Percentiles rank a stretch among this genome's conserved stretches.
These are phyloP conservation scores for Psittacula cyanocephala DNA, from an alignment of 2,113 vertebrate genomes.

Conservation along the genomic window DNA sequence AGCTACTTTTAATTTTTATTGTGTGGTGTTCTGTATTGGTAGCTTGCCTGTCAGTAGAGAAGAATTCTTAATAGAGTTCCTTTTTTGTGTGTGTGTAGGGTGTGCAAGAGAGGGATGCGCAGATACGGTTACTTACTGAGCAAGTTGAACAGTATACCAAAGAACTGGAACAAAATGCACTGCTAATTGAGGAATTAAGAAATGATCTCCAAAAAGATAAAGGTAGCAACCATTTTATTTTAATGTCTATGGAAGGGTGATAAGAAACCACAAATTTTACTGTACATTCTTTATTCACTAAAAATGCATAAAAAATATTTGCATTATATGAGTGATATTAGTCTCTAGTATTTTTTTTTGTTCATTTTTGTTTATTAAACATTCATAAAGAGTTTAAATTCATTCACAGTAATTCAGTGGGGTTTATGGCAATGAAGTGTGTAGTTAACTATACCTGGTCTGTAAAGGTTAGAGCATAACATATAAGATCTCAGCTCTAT, in stretches of 20 bases:
- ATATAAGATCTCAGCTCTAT: background rate
- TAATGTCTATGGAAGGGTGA: background rate
- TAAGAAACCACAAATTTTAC: background rate
- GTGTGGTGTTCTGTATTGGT: background rate
- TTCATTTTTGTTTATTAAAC: background rate
- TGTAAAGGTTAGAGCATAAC: background rate
- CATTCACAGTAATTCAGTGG: background rate
- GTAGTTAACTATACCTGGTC: background rate
- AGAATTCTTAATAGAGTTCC: background rate
- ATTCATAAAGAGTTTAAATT: background rate
- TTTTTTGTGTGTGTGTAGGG: constrained; percentile 69
- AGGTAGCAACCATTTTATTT: constrained; percentile 71
- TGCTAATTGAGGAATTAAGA: constrained; percentile 86
- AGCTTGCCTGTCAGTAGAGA: background rate
- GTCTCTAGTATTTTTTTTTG: background rate
- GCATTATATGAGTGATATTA: background rate
- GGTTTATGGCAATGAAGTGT: background rate
- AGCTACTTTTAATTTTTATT: background rate
- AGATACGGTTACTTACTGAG: constrained; percentile 89
- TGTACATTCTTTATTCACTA: background rate
- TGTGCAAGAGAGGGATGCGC: constrained; percentile 89
- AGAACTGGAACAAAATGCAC: constrained; percentile 90
- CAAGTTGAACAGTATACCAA: constrained; percentile 90
- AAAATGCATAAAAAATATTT: background rate
- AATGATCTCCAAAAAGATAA: constrained; percentile 80